Percentiles rank a stretch among this genome's conserved stretches.
Conservation (phyloP, 2,113 vertebrate genomes). For the Orientallactaga bullata region DNA sequence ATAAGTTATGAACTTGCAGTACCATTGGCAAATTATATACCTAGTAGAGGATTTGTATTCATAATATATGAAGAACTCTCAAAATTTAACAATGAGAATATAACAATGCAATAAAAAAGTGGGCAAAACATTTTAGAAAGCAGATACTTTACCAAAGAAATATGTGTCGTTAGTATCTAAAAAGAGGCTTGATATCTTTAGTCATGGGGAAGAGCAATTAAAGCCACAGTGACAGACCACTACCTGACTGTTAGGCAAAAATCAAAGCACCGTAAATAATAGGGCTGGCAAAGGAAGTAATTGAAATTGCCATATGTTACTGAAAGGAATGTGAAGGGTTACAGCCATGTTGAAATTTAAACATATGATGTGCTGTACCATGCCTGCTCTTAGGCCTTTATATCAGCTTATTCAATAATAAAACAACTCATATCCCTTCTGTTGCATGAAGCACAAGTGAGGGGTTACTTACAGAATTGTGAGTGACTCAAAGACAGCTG, state of each 20-base stretch:
- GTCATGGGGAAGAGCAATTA: not conserved
- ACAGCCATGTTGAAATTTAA: not conserved
- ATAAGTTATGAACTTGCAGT: not conserved
- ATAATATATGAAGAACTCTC: not conserved
- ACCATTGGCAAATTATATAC: not conserved
- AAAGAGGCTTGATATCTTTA: not conserved
- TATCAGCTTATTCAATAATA: slow-evolving; percentile 1
- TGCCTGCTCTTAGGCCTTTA: not conserved
- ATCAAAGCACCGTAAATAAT: not conserved
- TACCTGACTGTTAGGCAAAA: not conserved
- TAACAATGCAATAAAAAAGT: not conserved
- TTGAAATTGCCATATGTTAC: too few species aligned
- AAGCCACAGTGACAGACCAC: not conserved
- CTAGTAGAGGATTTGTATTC: not conserved
- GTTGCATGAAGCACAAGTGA: too few species aligned
- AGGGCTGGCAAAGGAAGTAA: not conserved
- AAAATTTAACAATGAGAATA: not conserved
- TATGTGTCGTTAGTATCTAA: not conserved
- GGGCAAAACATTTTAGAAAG: not conserved
- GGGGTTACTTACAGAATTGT: too few species aligned
- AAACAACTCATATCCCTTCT: not conserved
- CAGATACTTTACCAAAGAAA: not conserved
- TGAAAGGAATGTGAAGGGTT: not conserved
- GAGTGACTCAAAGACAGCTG: too few species aligned
- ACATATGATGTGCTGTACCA: too few species aligned